Base-by-base conservation (phyloP, 2,797 vertebrate genomes). In the Clarias laeviceps region DNA sequence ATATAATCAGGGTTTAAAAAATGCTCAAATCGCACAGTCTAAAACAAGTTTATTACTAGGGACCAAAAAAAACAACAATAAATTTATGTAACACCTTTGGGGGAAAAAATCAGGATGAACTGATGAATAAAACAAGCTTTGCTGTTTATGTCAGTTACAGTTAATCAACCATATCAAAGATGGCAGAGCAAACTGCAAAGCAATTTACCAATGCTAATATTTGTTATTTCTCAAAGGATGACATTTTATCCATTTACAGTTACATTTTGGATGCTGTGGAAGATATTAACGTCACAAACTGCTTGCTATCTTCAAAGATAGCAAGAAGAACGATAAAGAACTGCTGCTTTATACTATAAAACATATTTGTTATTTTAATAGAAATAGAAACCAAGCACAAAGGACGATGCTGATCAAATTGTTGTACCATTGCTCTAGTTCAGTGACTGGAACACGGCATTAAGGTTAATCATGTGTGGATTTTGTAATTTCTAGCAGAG, bases 401-500 rank as follows among this genome's bases (percentile, higher is more conserved):
- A 37, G 20, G 32, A 34, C 61, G 20, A 3, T 37, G 54, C 54
- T 40, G 59, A 9, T 27, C n/a, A n/a, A 64, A 64, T 79, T 57
- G 32, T 57, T 45, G 24, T 79, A 64, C 59, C 45, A 79, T 17
- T 40, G 34, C 59, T 37, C 32, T 5, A 32, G 6, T 62, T 79
- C 18, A n/a, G 3, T 40, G 22, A 32, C 37, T 65, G 61, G 37
- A 80, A 64, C 37, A 50, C 3, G 65, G 61, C 61, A 80, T 80
- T 80, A 62, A 74, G 40, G 59, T 61, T 79, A 84, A 84, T 72
- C 77, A 37, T 40, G 69, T 74, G 69, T 74, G 79, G 29, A 65
- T 82, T 69, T 80, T 62, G 76, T 24, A 27, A 77, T 86, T 78
- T 83, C 80, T 57, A 80, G 80, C 74, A 56, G 82, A 74, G 84